Base-by-base conservation (phyloP, 2,797 vertebrate genomes). In the Scleropages formosus region DNA sequence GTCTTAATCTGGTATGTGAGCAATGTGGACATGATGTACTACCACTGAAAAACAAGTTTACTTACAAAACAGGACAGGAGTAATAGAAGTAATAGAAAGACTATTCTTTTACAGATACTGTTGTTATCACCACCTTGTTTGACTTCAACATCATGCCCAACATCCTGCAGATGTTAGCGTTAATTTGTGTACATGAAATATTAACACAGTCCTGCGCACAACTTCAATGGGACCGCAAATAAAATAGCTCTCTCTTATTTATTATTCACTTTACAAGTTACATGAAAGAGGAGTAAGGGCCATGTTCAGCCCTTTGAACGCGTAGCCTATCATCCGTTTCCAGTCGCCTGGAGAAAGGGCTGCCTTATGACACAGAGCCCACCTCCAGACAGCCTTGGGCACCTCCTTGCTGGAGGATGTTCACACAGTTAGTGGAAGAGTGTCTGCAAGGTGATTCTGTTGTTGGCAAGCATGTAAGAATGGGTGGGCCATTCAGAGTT, bases 401-500 rank as follows among this genome's bases (percentile, higher is more conserved):
- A 44, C 58, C 62, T 31, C 4, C 87, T 80, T 78, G 73, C 85
- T 92, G 89, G 92, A 90, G 86, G 86, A 83, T 78, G 86, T 89
- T 89, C 89, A 92, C 89, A 89, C 89, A 88, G 88, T 88, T 89
- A 91, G 85, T 75, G 71, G 81, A 85, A 89, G 87, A 83, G 82
- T 82, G 80, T 81, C 84, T 72, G 73, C 78, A 73, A 79, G 77
- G 80, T 83, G 86, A 87, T 85, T 16, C 83, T 82, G 83, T 27
- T 61, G 44, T 60, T 27, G 64, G 66, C 12, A 18, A n/a, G 66
- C 68, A 47, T 68, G 68, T 75, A 51, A 67, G 56, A 7, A 22
- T 4, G 16, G 22, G 58, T 24, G 82, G 82, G 81, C 82, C 74
- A 83, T 86, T 87, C 84, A 86, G 81, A 85, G 87, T 90, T 87